A percentile compares a stretch with the other conserved stretches of the same genome.
Evolutionary conservation across 1,140 invertebrate genomes (phyloP).

Genomic region (Magallana angulata): DNA sequence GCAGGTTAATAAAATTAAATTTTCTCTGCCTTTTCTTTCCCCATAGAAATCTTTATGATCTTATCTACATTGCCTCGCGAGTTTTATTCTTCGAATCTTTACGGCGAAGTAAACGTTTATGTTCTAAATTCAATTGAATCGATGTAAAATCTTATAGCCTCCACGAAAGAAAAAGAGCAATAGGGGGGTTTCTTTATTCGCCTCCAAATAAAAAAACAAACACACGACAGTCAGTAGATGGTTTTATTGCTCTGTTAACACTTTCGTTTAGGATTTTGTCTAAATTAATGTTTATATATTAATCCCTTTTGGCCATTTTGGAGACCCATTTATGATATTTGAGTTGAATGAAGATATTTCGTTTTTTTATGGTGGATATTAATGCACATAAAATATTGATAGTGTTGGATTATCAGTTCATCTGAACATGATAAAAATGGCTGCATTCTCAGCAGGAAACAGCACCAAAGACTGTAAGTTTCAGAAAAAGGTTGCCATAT

Average conservation of each 20-base stretch:
- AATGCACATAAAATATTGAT: too few relatives aligned
- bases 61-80: constrained; percentile 9
- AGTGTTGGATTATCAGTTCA: too few relatives aligned
- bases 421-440: neutral
- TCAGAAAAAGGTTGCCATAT: neutral
- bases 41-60: neutral
- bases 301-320: neutral
- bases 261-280: neutral
- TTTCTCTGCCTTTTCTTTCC: neutral
- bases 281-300: neutral
- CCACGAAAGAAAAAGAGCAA: neutral
- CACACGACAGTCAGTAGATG: neutral
- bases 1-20: constrained; percentile 1
- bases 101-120: constrained; percentile 4
- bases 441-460: neutral
- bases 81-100: neutral
- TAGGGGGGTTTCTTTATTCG: neutral
- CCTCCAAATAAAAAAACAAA: neutral
- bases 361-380: too few relatives aligned
- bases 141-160: constrained; percentile 3
- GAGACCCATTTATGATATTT: neutral
- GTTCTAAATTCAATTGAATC: constrained; percentile 2
- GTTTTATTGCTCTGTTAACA: neutral
- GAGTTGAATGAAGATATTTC: neutral
- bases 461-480: neutral